Base-by-base conservation (phyloP, 2,797 vertebrate genomes). In the Sebastes glaucus region DNA sequence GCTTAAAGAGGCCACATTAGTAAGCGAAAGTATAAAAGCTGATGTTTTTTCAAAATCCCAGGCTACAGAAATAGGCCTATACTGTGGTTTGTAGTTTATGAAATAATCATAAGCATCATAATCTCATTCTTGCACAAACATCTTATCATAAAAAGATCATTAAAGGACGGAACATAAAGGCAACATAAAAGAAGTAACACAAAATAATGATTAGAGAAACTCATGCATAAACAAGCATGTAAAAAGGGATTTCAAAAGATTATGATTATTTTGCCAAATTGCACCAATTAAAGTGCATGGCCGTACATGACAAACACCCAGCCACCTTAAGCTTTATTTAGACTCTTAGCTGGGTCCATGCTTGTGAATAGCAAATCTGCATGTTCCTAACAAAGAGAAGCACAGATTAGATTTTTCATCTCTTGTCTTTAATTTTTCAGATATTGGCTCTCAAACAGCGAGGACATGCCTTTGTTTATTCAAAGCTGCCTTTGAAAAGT, bases 401-500 rank as follows among this genome's bases (percentile, higher is more conserved):
- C 8, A 8, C 33, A 72, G 22, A 56, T 69, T 69, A 33, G 20
- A 80, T 25, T 46, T 71, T 35, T 79, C 42, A 78, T 81, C 42
- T 63, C 27, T 4, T 4, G 2, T 77, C 25, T 84, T 83, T 57
- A 20, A 67, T 74, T 82, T 84, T 80, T 78, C 60, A 60, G 16
- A 79, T 67, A 63, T 67, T 74, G n/a, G 4, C 18, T 70, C 30
- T 49, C 65, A 80, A 74, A 82, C 88, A 70, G 55, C 71, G 84
- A 90, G 71, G 80, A 71, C 86, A 76, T 7, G 77, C 79, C 84
- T 89, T 87, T 90, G 86, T 92, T 82, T 80, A 71, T 73, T 81
- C 52, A 70, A 92, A 85, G 81, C 74, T 65, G 78, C 83, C 84
- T 93, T 93, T 93, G 78, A 88, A 93, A 89, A 87, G 88, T 70